These are phyloP conservation scores for Megaceryle torquata DNA, from an alignment of 2,113 vertebrate species.

Conservation along the genomic window DNA sequence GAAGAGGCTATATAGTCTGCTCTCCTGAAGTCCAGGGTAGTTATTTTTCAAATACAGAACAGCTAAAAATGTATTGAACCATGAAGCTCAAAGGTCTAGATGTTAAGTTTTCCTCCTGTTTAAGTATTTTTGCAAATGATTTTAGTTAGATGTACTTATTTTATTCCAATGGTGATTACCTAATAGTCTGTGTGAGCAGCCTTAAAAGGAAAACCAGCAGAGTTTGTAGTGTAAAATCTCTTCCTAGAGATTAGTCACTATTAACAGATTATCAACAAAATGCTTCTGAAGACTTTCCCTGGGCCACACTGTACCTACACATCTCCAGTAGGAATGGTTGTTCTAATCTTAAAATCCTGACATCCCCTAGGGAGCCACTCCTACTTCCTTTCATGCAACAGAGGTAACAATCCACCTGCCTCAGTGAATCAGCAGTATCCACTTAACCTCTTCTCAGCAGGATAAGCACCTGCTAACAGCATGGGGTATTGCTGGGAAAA, in stretches of 20 bases:
- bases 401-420: constrained; percentile 53
- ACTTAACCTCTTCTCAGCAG: constrained; percentile 68
- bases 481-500: constrained; percentile 49
- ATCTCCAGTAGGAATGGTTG: neutral
- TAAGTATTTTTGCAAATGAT: neutral
- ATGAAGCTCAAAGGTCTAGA: neutral
- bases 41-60: neutral
- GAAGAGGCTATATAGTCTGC: neutral
- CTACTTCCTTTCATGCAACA: neutral
- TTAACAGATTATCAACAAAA: neutral
- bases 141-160: neutral
- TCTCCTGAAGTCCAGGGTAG: neutral
- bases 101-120: neutral
- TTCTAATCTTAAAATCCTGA: constrained; percentile 15
- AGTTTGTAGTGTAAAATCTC: neutral
- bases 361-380: neutral
- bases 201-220: neutral
- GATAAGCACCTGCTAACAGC: constrained; percentile 59
- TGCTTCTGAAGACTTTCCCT: neutral
- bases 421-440: constrained; percentile 53
- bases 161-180: neutral
- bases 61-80: neutral
- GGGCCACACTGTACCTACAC: neutral
- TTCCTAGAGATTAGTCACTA: neutral
- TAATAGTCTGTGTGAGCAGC: neutral